Evolutionary conservation across 2,113 vertebrate species (phyloP), one percentile per base, ranked within the genome.

Genomic region (Serilophus lunatus): DNA sequence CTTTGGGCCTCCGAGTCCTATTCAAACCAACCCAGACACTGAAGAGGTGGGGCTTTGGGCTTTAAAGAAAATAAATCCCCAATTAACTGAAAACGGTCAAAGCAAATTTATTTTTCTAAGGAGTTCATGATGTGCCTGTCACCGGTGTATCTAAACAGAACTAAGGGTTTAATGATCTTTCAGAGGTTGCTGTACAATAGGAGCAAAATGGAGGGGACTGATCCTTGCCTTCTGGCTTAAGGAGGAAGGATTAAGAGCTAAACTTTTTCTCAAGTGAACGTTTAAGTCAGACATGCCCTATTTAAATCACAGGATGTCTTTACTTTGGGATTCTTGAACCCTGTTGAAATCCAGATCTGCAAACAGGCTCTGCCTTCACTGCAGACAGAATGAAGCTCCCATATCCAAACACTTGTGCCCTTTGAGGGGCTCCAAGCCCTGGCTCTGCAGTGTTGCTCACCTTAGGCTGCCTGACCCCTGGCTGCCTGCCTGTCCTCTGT

Each of bases 41-140:
- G 28, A 26, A 76, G 54, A 84, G 65, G 44, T 60, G 29, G 50
- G 19, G 33, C 56, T 95, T 71, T 0, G 0, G 61, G 56, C 79
- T 92, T 49, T 57, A 64, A 77, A 91, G 63, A 88, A 88, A 86
- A 81, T 65, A 95, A 93, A 70, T 65, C 59, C 79, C 45, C 76
- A 71, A 56, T 78, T 88, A 90, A 60, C 49, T 90, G 75, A 13
- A 8, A 86, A 64, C 2, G 65, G 31, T 56, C 44, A 64, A 24
- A 81, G 92, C 35, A 81, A 90, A 88, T 94, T 77, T 64, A 56
- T 87, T 90, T 95, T 83, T 77, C 71, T 80, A 78, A 85, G 51
- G 66, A 69, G 24, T 59, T 86, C 2, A 9, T 82, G 75, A 59
- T 71, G 85, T 77, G 82, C 35, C 51, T 0, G 0, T 90, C 60